Percentiles rank a stretch among this genome's conserved stretches.
phyloP scores from a whole-genome alignment of 2,113 vertebrate species.

The Tympanuchus pallidicinctus region DNA sequence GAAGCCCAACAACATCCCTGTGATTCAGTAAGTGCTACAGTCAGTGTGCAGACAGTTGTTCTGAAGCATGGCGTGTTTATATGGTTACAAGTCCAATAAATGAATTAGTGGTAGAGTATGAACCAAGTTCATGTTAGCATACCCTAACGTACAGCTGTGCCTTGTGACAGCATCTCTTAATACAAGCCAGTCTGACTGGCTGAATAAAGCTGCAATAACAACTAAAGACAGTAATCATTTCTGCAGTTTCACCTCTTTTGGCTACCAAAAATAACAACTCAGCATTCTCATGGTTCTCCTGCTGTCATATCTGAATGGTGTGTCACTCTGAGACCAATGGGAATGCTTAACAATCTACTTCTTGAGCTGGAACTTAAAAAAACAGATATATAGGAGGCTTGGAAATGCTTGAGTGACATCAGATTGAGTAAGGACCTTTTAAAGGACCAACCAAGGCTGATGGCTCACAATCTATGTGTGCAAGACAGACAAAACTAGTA shows the following conservation, averaged over 20 bases:
- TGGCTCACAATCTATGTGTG: not conserved
- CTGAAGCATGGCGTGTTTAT: not conserved
- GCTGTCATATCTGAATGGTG: not conserved
- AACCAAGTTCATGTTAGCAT: not conserved
- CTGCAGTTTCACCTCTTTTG: not conserved
- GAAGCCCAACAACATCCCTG: slow-evolving; percentile 26
- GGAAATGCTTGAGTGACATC: not conserved
- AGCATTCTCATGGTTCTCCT: not conserved
- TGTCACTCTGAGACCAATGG: not conserved
- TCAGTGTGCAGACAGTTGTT: slow-evolving; percentile 27
- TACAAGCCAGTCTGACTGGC: not conserved
- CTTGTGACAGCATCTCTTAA: not conserved
- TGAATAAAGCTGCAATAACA: not conserved
- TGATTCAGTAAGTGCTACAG: slow-evolving; percentile 11
- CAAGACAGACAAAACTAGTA: not conserved
- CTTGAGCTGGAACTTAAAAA: not conserved
- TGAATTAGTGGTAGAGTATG: not conserved
- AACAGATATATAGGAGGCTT: not conserved
- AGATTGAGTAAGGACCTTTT: not conserved
- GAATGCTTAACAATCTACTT: not conserved
- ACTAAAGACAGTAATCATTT: not conserved
- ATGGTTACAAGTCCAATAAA: not conserved
- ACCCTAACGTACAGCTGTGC: not conserved
- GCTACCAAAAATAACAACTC: not conserved
- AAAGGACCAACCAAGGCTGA: not conserved